Conservation (phyloP, 2,113 vertebrate species). For the Aspidoscelis tigris region DNA sequence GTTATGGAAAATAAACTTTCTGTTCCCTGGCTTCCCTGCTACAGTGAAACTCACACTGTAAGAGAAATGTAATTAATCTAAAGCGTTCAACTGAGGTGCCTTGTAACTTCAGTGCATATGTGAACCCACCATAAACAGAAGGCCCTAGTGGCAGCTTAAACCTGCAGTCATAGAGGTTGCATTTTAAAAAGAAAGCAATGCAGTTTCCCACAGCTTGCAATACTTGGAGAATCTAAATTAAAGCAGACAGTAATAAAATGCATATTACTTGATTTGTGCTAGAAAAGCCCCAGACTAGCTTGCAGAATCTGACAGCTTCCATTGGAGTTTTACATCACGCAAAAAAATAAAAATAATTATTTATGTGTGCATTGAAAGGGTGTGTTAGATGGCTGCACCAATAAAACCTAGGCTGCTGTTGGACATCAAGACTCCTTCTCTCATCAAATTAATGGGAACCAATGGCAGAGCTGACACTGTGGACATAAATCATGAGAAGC, state of each 20-base stretch:
- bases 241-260: conserved; percentile 68
- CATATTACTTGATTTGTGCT: conserved; percentile 51
- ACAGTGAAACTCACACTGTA: conserved; percentile 1
- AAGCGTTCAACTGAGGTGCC: background rate
- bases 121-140: conserved; percentile 29
- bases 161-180: conserved; percentile 11
- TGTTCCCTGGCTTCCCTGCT: accelerated
- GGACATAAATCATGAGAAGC: conserved; percentile 81
- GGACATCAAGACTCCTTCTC: conserved; percentile 55
- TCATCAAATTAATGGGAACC: conserved; percentile 70
- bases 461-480: conserved; percentile 53
- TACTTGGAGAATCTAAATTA: conserved; percentile 76
- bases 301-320: conserved; percentile 64
- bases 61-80: conserved; percentile 39
- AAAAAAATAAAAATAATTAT: background rate
- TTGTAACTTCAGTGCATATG: conserved; percentile 23
- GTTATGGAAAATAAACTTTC: conserved; percentile 3
- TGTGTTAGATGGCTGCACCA: conserved; percentile 28
- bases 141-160: conserved; percentile 32
- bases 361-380: conserved; percentile 35
- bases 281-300: conserved; percentile 58
- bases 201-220: background rate
- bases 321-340: conserved; percentile 44
- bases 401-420: conserved; percentile 49
- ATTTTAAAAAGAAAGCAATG: conserved; percentile 1